A percentile compares a stretch with the other conserved stretches of the same genome.
phyloP scores from a whole-genome alignment of 2,797 vertebrate species.

The Eulemur rubriventer region DNA sequence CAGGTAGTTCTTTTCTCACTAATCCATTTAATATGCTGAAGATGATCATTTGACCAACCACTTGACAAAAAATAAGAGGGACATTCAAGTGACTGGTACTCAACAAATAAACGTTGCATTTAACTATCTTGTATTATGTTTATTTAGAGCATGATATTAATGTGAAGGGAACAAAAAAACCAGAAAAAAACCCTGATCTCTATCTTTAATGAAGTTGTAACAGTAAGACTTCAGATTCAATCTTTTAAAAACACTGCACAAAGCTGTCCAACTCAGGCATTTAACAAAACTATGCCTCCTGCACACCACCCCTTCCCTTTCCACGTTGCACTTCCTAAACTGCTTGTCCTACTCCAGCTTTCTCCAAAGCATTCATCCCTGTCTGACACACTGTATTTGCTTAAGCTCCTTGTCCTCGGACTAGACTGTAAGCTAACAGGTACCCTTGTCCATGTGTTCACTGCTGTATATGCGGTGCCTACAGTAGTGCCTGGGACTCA shows the following conservation, averaged over 20 bases:
- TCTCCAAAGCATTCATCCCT: background rate
- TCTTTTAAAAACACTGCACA: background rate
- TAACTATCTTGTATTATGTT: background rate
- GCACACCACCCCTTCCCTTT: rapidly evolving
- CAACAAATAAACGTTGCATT: background rate
- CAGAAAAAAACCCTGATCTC: background rate
- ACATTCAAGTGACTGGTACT: background rate
- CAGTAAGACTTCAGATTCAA: background rate
- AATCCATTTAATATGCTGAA: background rate
- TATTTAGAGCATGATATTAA: background rate
- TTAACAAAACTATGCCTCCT: background rate
- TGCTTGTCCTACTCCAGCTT: background rate
- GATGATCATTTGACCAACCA: background rate
- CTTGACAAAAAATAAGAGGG: slow-evolving; percentile 7
- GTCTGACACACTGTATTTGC: background rate
- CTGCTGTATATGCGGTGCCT: background rate
- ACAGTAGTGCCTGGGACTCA: background rate
- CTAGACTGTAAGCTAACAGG: background rate
- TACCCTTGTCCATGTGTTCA: background rate
- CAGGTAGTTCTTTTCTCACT: background rate
- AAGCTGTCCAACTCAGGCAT: background rate
- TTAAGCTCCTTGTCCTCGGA: background rate
- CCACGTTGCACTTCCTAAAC: background rate
- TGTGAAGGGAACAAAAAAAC: background rate
- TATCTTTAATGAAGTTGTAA: background rate